Percentiles rank a stretch among this genome's conserved stretches.
phyloP scores from a whole-genome alignment of 1,140 invertebrate species.

The Pogonomyrmex californicus region DNA sequence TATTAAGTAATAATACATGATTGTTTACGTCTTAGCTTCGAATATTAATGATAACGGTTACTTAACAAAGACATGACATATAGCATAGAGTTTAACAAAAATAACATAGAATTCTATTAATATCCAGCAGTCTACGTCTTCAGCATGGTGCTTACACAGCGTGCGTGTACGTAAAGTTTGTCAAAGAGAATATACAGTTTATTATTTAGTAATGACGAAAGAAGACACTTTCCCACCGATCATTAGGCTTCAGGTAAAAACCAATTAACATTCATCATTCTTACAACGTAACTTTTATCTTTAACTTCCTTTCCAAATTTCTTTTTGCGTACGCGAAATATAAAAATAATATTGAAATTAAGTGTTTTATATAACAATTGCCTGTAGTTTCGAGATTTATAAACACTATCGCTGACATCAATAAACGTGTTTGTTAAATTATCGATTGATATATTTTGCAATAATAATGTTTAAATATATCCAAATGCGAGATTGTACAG shows the following conservation, averaged over 20 bases:
- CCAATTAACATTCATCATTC: neutral
- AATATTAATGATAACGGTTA: neutral
- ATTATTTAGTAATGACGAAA: slow-evolving; percentile 81
- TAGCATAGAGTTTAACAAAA: slow-evolving; percentile 70
- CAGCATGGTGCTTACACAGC: slow-evolving; percentile 79
- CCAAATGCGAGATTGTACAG: neutral
- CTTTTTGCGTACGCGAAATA: too few species aligned
- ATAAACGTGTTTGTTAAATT: neutral
- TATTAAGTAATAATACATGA: neutral
- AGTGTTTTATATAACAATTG: slow-evolving; percentile 13
- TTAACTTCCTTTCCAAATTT: neutral
- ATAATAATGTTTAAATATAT: neutral
- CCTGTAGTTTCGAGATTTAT: neutral
- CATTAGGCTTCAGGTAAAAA: slow-evolving; percentile 82
- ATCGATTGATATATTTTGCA: neutral
- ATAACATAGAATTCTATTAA: slow-evolving; percentile 81
- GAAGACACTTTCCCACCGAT: slow-evolving; percentile 80
- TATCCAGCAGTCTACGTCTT: slow-evolving; percentile 79
- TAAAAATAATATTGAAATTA: neutral
- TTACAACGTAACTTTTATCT: neutral
- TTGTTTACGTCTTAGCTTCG: neutral
- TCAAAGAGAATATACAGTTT: slow-evolving; percentile 80
- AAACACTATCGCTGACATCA: neutral
- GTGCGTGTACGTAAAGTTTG: slow-evolving; percentile 78
- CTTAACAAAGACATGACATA: slow-evolving; percentile 48